These are phyloP conservation scores for Leiothrix lutea DNA, from an alignment of 2,113 vertebrate species.

Conservation along the genomic window DNA sequence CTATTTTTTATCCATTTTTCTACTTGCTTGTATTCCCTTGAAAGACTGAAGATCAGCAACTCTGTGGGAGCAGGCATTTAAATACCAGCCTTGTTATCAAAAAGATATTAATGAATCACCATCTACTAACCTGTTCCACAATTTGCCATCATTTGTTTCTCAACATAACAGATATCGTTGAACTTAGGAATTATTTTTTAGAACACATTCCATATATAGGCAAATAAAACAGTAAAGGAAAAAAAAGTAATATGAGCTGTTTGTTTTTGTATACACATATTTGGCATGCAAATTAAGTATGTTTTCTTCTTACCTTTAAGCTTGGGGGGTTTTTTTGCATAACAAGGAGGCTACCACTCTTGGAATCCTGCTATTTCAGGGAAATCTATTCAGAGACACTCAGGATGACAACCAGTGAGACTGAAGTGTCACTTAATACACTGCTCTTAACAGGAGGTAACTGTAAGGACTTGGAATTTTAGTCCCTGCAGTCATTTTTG, in stretches of 20 bases:
- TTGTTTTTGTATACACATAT: background rate
- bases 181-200: background rate
- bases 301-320: background rate
- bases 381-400: background rate
- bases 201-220: background rate
- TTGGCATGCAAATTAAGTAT: background rate
- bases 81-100: background rate
- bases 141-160: background rate
- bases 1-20: background rate
- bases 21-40: background rate
- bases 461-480: background rate
- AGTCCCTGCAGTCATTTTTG: background rate
- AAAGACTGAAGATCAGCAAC: background rate
- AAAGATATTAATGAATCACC: background rate
- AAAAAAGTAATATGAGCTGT: background rate
- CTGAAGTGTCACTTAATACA: background rate
- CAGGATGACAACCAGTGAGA: background rate
- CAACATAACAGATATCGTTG: background rate
- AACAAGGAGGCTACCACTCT: background rate
- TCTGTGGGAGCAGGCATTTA: background rate
- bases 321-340: background rate
- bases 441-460: background rate
- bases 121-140: background rate
- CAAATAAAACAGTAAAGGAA: background rate
- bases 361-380: background rate